Base-by-base conservation (phyloP, 2,113 vertebrate genomes). In the Pterocles gutturalis region DNA sequence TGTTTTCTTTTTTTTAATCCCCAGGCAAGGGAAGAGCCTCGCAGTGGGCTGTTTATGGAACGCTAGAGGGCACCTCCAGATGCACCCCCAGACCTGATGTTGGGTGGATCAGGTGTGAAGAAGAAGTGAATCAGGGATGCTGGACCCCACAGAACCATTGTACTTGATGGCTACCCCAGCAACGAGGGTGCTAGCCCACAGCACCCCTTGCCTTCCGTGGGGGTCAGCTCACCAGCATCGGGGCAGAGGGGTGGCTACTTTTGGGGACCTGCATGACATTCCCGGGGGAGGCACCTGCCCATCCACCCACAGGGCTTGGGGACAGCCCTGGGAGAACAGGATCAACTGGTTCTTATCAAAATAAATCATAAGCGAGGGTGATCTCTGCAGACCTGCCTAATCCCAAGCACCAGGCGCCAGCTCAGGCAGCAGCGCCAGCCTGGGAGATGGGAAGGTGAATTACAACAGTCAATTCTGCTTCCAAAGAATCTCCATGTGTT, bases 81-180 rank as follows among this genome's bases (percentile, higher is more conserved):
- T 57, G 20, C 29, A 79, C 1, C 3, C 53, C 41, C 21, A 72
- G 62, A 29, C n/a, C 22, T 54, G 34, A 0, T 77, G 72, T 55
- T 0, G 3, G 19, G 4, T 38, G 20, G 29, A 8, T 17, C 3
- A 24, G n/a, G 21, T n/a, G 22, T 6, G 3, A 92, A 75, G 25
- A 17, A 91, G 51, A 81, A 78, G 41, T 0, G 0, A 48, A 66
- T 41, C 24, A 7, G n/a, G 41, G 36, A 51, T 0, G 0, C 46
- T 70, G 73, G 31, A 58, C 13, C 17, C 55, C 5, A 2, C 7
- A 18, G 31, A 41, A 46, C 60, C 28, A 4, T 43, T 57, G 78
- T 8, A 34, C 4, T 2, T 2, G 0, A 28, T 22, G 46, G 43
- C 25, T 81, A 25, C 28, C 45, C 31, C 20, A 60, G 38, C 41